phyloP scores from a whole-genome alignment of 2,888 invertebrate genomes.

The Lycophotia porphyrea region DNA sequence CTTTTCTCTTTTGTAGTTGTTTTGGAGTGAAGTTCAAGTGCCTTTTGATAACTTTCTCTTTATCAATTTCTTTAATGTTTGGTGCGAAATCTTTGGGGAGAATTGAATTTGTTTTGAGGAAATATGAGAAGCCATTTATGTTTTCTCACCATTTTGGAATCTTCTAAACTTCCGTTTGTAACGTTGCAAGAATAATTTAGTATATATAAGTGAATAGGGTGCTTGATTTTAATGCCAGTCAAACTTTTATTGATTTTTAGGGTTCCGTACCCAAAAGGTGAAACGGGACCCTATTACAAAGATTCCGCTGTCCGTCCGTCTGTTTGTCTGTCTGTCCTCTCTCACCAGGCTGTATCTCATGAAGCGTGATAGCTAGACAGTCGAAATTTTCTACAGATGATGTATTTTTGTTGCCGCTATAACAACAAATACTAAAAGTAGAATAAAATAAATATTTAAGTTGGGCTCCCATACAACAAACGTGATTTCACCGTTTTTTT shows the following conservation, averaged over 20 bases:
- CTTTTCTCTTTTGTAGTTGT: conserved; percentile 25
- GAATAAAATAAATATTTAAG: too few species aligned
- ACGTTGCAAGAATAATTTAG: background rate
- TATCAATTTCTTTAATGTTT: conserved; percentile 33
- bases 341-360: too few species aligned
- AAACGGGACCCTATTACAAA: too few species aligned
- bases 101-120: background rate
- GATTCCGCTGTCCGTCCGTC: too few species aligned
- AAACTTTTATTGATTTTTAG: background rate
- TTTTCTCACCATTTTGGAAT: background rate
- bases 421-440: too few species aligned
- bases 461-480: too few species aligned
- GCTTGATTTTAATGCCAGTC: background rate
- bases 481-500: too few species aligned
- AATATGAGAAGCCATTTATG: background rate
- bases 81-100: background rate
- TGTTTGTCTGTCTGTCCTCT: too few species aligned
- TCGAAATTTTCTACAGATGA: too few species aligned
- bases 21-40: background rate
- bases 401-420: too few species aligned
- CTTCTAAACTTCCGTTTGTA: background rate
- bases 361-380: too few species aligned
- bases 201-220: background rate
- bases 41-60: conserved; percentile 22
- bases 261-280: too few species aligned